phyloP scores from a whole-genome alignment of 1,140 invertebrate genomes.

The Zaprionus inermis region DNA sequence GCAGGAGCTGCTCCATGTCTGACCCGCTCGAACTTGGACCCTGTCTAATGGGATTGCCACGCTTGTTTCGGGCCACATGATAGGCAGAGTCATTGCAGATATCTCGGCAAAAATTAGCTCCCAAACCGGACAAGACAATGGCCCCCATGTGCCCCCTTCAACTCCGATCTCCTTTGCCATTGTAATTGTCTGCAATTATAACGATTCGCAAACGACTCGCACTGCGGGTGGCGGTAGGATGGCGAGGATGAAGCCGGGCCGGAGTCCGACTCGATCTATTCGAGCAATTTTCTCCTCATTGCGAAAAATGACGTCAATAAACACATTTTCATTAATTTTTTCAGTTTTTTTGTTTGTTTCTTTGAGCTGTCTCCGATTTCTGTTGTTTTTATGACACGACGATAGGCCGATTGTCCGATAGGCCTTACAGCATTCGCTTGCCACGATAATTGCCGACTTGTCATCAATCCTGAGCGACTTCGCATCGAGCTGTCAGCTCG shows the following conservation, averaged over 20 bases:
- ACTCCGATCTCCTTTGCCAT: conserved; percentile 33
- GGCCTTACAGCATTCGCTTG: conserved; percentile 55
- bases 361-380: conserved; percentile 39
- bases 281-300: conserved; percentile 65
- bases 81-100: conserved; percentile 51
- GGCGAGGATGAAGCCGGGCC: conserved; percentile 34
- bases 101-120: conserved; percentile 33
- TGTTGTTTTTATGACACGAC: conserved; percentile 64
- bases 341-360: conserved; percentile 41
- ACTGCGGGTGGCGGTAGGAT: conserved; percentile 59
- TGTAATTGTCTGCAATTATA: conserved; percentile 78
- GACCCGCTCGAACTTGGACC: conserved; percentile 50
- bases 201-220: conserved; percentile 57
- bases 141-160: neutral
- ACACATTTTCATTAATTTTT: conserved; percentile 72
- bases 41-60: conserved; percentile 51
- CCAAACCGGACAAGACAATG: conserved; percentile 46
- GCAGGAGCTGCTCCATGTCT: conserved; percentile 34
- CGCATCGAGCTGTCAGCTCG: conserved; percentile 34
- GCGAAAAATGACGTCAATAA: conserved; percentile 75
- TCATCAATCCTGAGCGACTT: conserved; percentile 70
- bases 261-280: conserved; percentile 9
- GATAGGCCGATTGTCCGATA: conserved; percentile 12
- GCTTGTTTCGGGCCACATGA: conserved; percentile 27
- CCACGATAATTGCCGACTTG: conserved; percentile 63